Percentiles rank a stretch among this genome's conserved stretches.
These are phyloP conservation scores for Plumapathes pennacea DNA, from an alignment of 92 coral and sea anemone genomes.

Conservation along the genomic window DNA sequence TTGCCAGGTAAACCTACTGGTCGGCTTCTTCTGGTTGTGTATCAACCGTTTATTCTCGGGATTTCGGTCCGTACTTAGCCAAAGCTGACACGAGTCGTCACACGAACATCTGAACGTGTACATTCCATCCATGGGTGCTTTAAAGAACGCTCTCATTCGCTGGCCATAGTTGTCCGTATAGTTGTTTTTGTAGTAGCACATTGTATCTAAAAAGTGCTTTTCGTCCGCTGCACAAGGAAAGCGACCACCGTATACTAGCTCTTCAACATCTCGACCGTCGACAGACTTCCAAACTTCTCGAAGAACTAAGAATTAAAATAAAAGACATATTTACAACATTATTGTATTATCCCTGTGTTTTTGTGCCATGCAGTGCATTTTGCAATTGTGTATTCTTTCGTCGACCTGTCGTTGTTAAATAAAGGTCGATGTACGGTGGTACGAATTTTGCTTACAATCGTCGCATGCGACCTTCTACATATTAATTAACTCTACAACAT, in stretches of 20 bases:
- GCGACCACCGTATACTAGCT: slow-evolving; percentile 9
- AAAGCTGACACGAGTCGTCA: slow-evolving; percentile 56
- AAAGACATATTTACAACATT: background rate
- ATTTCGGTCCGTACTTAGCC: slow-evolving; percentile 41
- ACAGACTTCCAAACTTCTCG: slow-evolving; percentile 50
- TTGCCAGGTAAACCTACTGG: background rate
- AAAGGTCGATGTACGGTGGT: no score
- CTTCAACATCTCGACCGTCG: slow-evolving; percentile 19
- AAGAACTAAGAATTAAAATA: slow-evolving; percentile 14
- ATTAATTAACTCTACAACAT: no score
- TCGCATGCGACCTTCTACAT: no score
- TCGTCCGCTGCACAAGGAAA: slow-evolving; percentile 44
- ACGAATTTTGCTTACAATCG: no score
- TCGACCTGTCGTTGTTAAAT: no score
- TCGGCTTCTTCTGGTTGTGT: slow-evolving; percentile 15
- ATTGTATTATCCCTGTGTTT: no score
- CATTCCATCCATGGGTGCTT: slow-evolving; percentile 59
- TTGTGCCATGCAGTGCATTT: no score
- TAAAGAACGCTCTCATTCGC: slow-evolving; percentile 54
- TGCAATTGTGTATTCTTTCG: no score
- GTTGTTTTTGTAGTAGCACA: slow-evolving; percentile 27
- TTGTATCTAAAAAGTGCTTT: slow-evolving; percentile 25
- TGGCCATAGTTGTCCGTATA: slow-evolving; percentile 34
- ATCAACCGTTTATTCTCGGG: slow-evolving; percentile 40
- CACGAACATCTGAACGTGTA: slow-evolving; percentile 57